A percentile compares a stretch with the other conserved stretches of the same genome.
phyloP scores from a whole-genome alignment of 2,113 vertebrate species.

The Pomatostomus ruficeps region DNA sequence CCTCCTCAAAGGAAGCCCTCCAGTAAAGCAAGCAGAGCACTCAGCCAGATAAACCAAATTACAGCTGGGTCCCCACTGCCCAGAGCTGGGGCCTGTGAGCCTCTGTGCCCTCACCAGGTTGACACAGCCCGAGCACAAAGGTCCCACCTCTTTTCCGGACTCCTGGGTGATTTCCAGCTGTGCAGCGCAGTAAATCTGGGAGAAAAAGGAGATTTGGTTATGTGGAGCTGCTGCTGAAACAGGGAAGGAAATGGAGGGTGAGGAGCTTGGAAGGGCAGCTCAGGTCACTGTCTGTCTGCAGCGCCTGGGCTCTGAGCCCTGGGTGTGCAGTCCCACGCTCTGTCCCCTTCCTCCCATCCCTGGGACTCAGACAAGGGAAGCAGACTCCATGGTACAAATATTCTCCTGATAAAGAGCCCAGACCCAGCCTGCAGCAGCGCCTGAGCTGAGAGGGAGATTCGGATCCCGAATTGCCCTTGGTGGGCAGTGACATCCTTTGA shows the following conservation, averaged over 20 bases:
- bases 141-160: neutral
- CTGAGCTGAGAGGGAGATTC: neutral
- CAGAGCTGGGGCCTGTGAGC: neutral
- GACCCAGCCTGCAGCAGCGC: neutral
- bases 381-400: too few relatives aligned
- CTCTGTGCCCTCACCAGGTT: neutral
- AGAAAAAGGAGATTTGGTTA: neutral
- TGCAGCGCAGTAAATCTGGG: neutral
- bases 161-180: neutral
- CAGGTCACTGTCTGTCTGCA: neutral
- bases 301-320: neutral
- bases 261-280: neutral
- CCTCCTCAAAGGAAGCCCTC: neutral
- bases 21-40: neutral
- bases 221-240: neutral
- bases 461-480: neutral
- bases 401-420: neutral
- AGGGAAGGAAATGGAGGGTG: neutral
- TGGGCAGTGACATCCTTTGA: neutral
- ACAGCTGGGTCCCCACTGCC: neutral
- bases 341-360: neutral
- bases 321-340: neutral
- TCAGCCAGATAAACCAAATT: neutral
- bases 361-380: neutral
- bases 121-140: neutral